Conservation (phyloP, 2,888 invertebrate genomes). For the Drosophila anceps region DNA sequence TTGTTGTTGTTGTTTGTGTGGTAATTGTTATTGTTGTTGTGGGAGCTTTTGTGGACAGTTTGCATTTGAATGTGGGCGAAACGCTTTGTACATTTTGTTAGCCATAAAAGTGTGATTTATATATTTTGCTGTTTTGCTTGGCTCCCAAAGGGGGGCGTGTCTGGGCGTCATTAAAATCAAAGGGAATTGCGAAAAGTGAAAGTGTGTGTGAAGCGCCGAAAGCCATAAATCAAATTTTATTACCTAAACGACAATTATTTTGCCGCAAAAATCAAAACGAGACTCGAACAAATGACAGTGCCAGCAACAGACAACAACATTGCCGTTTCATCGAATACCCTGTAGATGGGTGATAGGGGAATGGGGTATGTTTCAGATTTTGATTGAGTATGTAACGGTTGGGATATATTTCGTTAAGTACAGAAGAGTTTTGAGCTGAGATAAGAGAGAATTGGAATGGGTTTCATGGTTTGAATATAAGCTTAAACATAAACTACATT, state of each 20-base stretch:
- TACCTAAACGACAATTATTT: slow-evolving; percentile 77
- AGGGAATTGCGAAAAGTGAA: slow-evolving; percentile 37
- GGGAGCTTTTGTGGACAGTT: slow-evolving; percentile 50
- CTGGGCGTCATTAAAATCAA: slow-evolving; percentile 57
- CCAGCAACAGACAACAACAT: slow-evolving; percentile 37
- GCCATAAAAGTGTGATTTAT: slow-evolving; percentile 51
- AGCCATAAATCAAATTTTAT: slow-evolving; percentile 75
- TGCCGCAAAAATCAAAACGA: slow-evolving; percentile 71
- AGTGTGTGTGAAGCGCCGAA: slow-evolving; percentile 55
- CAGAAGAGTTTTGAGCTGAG: not conserved
- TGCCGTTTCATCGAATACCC: slow-evolving; percentile 37
- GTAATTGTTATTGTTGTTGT: slow-evolving; percentile 47
- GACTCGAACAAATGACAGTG: slow-evolving; percentile 49
- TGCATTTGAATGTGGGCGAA: slow-evolving; percentile 26
- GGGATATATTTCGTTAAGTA: not conserved
- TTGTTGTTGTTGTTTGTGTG: slow-evolving; percentile 17
- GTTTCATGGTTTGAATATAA: too few relatives aligned
- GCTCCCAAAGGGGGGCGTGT: slow-evolving; percentile 18
- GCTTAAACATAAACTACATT: too few relatives aligned
- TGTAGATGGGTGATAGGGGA: not conserved
- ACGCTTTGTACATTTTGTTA: slow-evolving; percentile 28
- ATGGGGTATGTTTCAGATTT: not conserved
- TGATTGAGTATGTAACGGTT: not conserved
- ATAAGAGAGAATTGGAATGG: not conserved
- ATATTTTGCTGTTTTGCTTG: not conserved